Evolutionary conservation across 2,113 vertebrate genomes (phyloP).

Genomic region (western clawed frog (Xenopus tropicalis)): UCB_Xtro_10.0 CM004445.2:21813501-21814000

Average conservation of each 20-base stretch:
- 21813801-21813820: conserved; percentile 94
- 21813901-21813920: conserved; percentile 65
- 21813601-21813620: conserved; percentile 6
- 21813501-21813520: conserved; percentile 59
- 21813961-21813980: conserved; percentile 81
- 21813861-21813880: conserved; percentile 59
- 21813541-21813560: conserved; percentile 89
- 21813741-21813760: conserved; percentile 92
- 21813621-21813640: conserved; percentile 90
- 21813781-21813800: conserved; percentile 74
- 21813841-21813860: conserved; percentile 63
- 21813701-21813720: conserved; percentile 87
- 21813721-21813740: conserved; percentile 87
- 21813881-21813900: conserved; percentile 65
- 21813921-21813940: conserved; percentile 64
- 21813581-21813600: conserved; percentile 46
- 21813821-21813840: conserved; percentile 87
- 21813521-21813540: conserved; percentile 82
- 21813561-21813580: conserved; percentile 76
- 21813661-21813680: conserved; percentile 70
- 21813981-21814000: conserved; percentile 87
- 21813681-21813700: conserved; percentile 83
- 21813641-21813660: conserved; percentile 80
- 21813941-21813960: conserved; percentile 76
- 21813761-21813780: conserved; percentile 64